Evolutionary conservation across 2,113 vertebrate species (phyloP).

Genomic region (Hippocampus mohnikei): DNA sequence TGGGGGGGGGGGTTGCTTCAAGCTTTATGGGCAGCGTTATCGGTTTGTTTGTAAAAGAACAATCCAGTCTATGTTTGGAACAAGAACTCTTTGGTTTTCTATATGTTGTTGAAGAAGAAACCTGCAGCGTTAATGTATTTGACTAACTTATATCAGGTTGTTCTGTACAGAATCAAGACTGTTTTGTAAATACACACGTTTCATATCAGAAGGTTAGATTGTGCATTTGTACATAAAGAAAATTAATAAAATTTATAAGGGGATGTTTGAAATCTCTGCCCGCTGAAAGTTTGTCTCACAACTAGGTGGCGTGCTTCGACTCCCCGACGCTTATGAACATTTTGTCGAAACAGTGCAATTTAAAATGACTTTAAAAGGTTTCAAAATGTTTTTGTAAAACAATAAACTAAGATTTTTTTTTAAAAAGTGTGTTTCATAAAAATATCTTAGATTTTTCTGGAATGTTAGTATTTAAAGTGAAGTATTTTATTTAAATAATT

Average conservation of each 20-base stretch:
- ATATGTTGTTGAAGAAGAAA: conserved; percentile 9
- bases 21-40: not conserved
- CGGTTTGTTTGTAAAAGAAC: conserved; percentile 25
- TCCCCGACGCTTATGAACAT: not conserved
- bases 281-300: not conserved
- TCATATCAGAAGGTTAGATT: conserved; percentile 72
- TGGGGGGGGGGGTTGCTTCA: too few species aligned
- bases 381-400: too few species aligned
- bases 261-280: conserved; percentile 20
- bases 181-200: conserved; percentile 72
- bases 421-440: too few species aligned
- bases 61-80: conserved; percentile 40
- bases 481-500: too few species aligned
- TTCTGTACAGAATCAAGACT: conserved; percentile 63
- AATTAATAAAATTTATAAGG: conserved; percentile 76
- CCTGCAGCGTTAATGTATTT: conserved; percentile 56
- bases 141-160: conserved; percentile 70
- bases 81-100: conserved; percentile 5
- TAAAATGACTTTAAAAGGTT: too few species aligned
- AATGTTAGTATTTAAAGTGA: too few species aligned
- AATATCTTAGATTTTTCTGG: too few species aligned
- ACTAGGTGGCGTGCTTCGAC: not conserved
- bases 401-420: too few species aligned
- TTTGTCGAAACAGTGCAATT: too few species aligned
- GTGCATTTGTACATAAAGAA: conserved; percentile 78